Evolutionary conservation across 64 coral and sea anemone species (phyloP).

Genomic region (Porites australiensis): DNA sequence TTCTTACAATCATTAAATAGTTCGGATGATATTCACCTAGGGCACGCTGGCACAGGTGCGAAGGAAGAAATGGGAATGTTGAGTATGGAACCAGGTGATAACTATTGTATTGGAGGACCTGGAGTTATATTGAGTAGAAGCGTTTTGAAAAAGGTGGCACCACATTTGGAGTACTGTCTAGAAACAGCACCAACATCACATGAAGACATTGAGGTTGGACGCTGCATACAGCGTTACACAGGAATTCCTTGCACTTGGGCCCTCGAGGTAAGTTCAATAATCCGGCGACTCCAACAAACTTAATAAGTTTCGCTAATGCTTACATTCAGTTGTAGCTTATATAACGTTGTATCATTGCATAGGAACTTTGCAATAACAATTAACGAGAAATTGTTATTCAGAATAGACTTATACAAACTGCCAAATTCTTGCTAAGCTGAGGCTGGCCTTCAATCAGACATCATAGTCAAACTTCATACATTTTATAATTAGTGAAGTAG

Average conservation of each 20-base stretch:
- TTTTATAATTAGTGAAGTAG: too few relatives aligned
- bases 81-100: slow-evolving; percentile 75
- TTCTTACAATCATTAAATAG: slow-evolving; percentile 89
- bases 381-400: too few relatives aligned
- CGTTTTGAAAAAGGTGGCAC: slow-evolving; percentile 86
- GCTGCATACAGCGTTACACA: slow-evolving; percentile 89
- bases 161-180: slow-evolving; percentile 89
- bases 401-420: too few relatives aligned
- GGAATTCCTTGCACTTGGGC: slow-evolving; percentile 94
- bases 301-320: too few relatives aligned
- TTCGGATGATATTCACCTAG: slow-evolving; percentile 87
- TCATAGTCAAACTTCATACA: too few relatives aligned
- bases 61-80: slow-evolving; percentile 70
- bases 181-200: slow-evolving; percentile 79
- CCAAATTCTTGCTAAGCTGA: too few relatives aligned
- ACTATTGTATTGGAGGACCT: slow-evolving; percentile 96
- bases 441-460: too few relatives aligned
- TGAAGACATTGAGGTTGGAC: slow-evolving; percentile 92
- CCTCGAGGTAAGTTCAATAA: slow-evolving; percentile 74
- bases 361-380: too few relatives aligned
- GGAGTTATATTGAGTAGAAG: slow-evolving; percentile 89
- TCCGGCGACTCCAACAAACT: too few relatives aligned
- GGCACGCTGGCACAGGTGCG: slow-evolving; percentile 85
- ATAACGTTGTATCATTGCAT: too few relatives aligned
- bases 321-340: not conserved